These are phyloP conservation scores for Mormyrops attenuatus DNA, from an alignment of 2,797 vertebrate genomes.

Conservation along the genomic window DNA sequence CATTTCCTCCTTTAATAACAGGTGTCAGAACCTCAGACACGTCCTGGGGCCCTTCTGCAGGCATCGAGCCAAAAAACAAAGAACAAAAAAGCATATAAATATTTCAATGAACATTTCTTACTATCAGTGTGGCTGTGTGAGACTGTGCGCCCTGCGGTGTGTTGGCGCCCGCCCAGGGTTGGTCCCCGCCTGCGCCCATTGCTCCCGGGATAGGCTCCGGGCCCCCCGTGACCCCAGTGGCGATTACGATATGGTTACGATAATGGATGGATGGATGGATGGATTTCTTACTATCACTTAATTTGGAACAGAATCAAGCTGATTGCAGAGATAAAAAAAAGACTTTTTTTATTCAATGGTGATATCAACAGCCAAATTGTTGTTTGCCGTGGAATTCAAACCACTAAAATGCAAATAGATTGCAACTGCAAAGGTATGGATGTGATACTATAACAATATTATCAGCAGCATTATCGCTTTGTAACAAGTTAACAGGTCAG, in stretches of 20 bases:
- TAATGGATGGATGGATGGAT: no score
- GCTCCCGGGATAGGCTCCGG: no score
- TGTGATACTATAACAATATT: neutral
- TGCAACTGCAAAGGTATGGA: neutral
- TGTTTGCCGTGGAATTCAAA: neutral
- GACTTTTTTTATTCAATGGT: neutral
- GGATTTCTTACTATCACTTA: neutral
- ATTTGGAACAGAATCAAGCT: neutral
- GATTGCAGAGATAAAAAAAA: neutral
- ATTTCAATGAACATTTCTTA: neutral
- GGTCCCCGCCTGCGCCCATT: no score
- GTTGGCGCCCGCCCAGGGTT: no score
- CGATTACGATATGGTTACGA: no score
- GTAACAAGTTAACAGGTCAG: neutral
- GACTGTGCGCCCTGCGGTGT: no score
- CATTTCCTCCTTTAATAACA: constrained; percentile 1
- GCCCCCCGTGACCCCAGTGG: no score
- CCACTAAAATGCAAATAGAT: neutral
- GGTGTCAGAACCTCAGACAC: neutral
- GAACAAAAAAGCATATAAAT: neutral
- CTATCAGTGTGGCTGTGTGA: neutral
- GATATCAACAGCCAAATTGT: neutral
- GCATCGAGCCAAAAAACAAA: neutral
- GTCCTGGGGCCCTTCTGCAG: neutral
- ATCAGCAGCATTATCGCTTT: neutral